A percentile compares a stretch with the other conserved stretches of the same genome.
These are phyloP conservation scores for Coremacera marginata DNA, from an alignment of 2,888 invertebrate species.

Conservation along the genomic window DNA sequence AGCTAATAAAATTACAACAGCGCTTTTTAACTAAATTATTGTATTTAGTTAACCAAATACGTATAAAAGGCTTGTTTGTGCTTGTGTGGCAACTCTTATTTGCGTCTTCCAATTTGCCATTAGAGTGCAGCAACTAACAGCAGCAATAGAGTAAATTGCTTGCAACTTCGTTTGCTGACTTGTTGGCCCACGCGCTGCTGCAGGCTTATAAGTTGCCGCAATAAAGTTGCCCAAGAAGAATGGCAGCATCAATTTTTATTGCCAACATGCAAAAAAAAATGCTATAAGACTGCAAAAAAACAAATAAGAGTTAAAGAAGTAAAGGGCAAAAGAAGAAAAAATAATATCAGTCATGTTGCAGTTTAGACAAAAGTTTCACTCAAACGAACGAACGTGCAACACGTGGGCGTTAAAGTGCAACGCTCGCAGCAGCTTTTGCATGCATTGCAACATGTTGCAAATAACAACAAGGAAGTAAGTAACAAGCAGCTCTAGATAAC, in stretches of 20 bases:
- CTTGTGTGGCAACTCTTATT: background rate
- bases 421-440: background rate
- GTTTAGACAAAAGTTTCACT: conserved; percentile 7
- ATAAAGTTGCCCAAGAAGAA: conserved; percentile 22
- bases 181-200: background rate
- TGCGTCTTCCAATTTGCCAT: background rate
- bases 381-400: conserved; percentile 1
- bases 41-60: background rate
- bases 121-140: background rate
- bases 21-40: conserved; percentile 20
- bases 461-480: conserved; percentile 15
- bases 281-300: background rate
- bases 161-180: background rate
- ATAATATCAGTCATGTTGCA: conserved; percentile 3
- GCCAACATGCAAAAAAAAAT: background rate
- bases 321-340: background rate
- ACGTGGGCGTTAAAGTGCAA: conserved; percentile 22
- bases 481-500: background rate
- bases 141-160: background rate
- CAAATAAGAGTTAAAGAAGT: background rate
- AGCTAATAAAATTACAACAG: conserved; percentile 1
- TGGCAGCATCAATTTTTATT: conserved; percentile 11
- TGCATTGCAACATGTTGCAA: conserved; percentile 21
- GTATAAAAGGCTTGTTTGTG: background rate
- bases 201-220: background rate